A percentile compares a stretch with the other conserved stretches of the same genome.
Conservation (phyloP, 2,113 vertebrate genomes). For the Oncorhynchus kisutch region DNA sequence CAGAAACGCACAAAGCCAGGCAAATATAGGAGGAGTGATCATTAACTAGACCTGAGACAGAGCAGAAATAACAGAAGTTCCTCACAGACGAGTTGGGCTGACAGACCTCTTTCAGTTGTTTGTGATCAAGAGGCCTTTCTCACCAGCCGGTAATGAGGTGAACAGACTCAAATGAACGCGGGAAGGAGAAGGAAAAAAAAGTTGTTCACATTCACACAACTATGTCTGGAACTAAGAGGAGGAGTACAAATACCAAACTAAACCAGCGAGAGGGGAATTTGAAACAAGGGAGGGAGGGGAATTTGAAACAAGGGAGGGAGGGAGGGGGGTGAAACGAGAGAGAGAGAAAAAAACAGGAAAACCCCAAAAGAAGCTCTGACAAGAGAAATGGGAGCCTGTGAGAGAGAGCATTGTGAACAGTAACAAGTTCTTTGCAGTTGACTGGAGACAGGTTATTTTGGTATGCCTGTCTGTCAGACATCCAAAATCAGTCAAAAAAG, state of each 20-base stretch:
- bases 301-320: background rate
- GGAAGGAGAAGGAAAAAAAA: background rate
- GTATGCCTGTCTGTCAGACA: background rate
- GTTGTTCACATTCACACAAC: background rate
- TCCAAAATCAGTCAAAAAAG: slow-evolving; percentile 15
- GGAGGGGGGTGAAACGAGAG: background rate
- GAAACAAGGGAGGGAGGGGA: background rate
- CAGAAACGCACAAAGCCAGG: slow-evolving; percentile 2
- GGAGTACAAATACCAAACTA: background rate
- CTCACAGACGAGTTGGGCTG: background rate
- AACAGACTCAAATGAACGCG: slow-evolving; percentile 11
- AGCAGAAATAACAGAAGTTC: background rate
- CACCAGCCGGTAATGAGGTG: background rate
- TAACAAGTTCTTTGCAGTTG: slow-evolving; percentile 4
- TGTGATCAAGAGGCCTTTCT: background rate
- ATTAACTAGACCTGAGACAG: background rate
- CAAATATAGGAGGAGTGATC: background rate
- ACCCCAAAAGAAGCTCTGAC: slow-evolving; percentile 4
- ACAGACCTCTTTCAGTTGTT: background rate
- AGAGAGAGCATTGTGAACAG: background rate
- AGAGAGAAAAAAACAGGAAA: background rate
- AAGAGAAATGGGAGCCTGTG: slow-evolving; percentile 7
- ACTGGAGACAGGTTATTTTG: slow-evolving; percentile 5
- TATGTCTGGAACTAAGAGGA: background rate
- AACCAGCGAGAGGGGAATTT: background rate